These are phyloP conservation scores for Porites lutea DNA, from an alignment of 64 coral and sea anemone genomes.

Conservation along the genomic window DNA sequence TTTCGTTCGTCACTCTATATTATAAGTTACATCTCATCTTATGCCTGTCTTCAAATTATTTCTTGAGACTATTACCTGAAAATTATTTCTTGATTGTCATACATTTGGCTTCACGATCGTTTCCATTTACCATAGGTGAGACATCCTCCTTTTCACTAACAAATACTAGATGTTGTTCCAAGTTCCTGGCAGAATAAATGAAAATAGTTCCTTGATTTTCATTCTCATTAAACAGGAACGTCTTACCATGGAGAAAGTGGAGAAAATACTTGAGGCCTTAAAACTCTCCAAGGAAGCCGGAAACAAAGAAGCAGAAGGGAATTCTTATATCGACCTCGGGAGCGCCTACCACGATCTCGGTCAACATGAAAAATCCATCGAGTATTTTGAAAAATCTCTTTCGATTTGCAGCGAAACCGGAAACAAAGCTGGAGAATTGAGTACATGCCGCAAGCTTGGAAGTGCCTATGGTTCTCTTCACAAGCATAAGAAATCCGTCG, in stretches of 20 bases:
- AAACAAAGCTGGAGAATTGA: background rate
- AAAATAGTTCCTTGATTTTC: conserved; percentile 1
- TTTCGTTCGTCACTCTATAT: too few species aligned
- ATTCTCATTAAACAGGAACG: conserved; percentile 21
- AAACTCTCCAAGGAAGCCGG: background rate
- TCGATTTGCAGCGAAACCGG: background rate
- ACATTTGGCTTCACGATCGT: too few species aligned
- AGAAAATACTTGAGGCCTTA: conserved; percentile 25
- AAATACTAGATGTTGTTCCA: too few species aligned
- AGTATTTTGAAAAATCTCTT: conserved; percentile 18
- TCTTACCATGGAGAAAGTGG: conserved; percentile 15
- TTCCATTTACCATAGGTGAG: too few species aligned
- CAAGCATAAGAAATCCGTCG: conserved; percentile 39
- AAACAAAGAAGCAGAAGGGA: conserved; percentile 3
- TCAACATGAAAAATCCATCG: background rate
- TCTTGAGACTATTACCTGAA: too few species aligned
- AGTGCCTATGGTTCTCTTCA: background rate
- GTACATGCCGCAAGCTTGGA: conserved; percentile 26
- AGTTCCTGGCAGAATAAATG: too few species aligned
- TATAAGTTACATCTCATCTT: too few species aligned
- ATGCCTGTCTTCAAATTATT: too few species aligned
- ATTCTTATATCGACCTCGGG: conserved; percentile 3
- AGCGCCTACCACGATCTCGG: background rate
- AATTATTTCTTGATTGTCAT: too few species aligned
- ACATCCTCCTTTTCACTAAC: too few species aligned